A percentile compares a stretch with the other conserved stretches of the same genome.
Conservation (phyloP, 2,797 vertebrate genomes). For the Cryptoprocta ferox region DNA sequence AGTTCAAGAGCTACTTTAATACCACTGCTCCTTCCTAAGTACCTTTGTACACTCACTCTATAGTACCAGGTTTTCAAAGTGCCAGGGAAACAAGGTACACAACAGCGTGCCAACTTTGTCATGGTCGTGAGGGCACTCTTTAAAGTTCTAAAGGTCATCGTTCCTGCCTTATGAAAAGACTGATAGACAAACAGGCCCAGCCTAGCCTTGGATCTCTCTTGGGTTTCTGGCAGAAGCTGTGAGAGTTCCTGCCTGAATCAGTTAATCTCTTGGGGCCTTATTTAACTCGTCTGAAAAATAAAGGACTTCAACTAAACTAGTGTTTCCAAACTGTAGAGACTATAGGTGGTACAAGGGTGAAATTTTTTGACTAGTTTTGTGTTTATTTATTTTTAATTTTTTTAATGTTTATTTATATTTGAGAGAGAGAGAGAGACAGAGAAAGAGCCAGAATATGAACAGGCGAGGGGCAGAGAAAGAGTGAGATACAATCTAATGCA, state of each 20-base stretch:
- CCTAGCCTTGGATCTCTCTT: neutral
- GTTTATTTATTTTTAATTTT: neutral
- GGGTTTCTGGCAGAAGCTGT: neutral
- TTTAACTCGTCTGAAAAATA: slow-evolving; percentile 21
- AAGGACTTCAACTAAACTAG: neutral
- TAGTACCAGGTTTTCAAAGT: slow-evolving; percentile 19
- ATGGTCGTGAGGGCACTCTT: neutral
- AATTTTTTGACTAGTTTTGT: neutral
- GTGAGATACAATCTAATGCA: no score
- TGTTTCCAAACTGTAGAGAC: neutral
- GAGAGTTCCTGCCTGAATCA: neutral
- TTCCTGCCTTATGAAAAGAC: neutral
- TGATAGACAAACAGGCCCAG: no score
- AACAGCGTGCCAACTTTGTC: neutral
- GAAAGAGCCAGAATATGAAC: no score
- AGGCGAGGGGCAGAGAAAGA: no score
- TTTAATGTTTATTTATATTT: no score
- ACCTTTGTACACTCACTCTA: neutral
- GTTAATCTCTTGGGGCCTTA: neutral
- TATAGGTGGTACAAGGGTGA: neutral
- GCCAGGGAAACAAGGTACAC: neutral
- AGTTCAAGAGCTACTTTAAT: neutral
- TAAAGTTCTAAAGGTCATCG: neutral
- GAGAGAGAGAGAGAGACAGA: no score
- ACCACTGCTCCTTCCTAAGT: neutral